Evolutionary conservation across 2,888 invertebrate species (phyloP).

Genomic region (Dascillus cervinus): DNA sequence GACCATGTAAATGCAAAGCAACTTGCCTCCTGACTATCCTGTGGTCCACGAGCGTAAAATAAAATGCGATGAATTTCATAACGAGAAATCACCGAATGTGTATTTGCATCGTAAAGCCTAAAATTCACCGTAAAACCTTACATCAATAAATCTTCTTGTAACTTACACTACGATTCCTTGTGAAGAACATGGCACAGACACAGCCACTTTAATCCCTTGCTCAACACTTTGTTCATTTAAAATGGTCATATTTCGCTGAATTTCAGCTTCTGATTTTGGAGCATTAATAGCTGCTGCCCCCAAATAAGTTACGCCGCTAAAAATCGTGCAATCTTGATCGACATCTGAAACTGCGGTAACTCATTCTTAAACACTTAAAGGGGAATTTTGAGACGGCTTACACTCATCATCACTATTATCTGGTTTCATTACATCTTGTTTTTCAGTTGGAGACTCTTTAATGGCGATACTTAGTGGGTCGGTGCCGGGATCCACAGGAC

Average conservation of each 20-base stretch:
- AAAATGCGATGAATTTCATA: conserved; percentile 90
- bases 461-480: conserved; percentile 27
- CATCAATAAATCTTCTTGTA: conserved; percentile 4
- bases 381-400: conserved; percentile 39
- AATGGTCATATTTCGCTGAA: conserved; percentile 87
- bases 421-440: conserved; percentile 74
- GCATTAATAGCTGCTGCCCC: conserved; percentile 87
- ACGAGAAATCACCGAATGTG: conserved; percentile 74
- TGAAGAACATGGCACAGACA: conserved; percentile 87
- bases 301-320: conserved; percentile 87
- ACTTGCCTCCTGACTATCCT: conserved; percentile 74
- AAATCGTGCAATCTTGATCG: conserved; percentile 84
- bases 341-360: conserved; percentile 69
- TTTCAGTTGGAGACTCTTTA: conserved; percentile 48
- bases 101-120: conserved; percentile 76
- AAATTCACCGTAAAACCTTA: conserved; percentile 18
- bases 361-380: no score
- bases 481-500: conserved; percentile 32
- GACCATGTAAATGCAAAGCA: conserved; percentile 99
- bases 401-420: conserved; percentile 70
- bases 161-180: conserved; percentile 91
- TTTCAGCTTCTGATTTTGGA: conserved; percentile 87
- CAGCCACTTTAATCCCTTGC: conserved; percentile 77
- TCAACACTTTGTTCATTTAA: conserved; percentile 71
- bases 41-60: conserved; percentile 88